Conservation (phyloP, 2,888 invertebrate genomes). For the Brachynemurus nebulosus region DNA sequence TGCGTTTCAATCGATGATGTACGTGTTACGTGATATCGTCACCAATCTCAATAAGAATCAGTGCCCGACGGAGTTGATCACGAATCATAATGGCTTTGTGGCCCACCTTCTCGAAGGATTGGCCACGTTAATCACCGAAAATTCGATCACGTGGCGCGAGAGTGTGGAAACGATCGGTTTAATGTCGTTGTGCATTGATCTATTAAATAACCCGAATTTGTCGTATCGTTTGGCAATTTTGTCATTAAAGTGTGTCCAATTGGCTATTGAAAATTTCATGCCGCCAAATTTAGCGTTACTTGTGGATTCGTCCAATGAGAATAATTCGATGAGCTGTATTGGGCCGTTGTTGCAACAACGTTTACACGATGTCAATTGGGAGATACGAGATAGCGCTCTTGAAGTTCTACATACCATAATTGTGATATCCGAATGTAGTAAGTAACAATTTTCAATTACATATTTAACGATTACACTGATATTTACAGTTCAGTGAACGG, state of each 20-base stretch:
- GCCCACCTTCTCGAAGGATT: slow-evolving; percentile 53
- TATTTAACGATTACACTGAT: no score
- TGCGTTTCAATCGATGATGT: slow-evolving; percentile 47
- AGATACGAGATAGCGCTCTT: slow-evolving; percentile 61
- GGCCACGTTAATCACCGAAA: slow-evolving; percentile 47
- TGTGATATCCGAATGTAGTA: slow-evolving; percentile 55
- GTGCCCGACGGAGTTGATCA: slow-evolving; percentile 12
- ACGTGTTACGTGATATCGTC: slow-evolving; percentile 42
- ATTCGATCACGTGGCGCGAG: slow-evolving; percentile 63
- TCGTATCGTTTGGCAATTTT: slow-evolving; percentile 50
- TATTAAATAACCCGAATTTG: slow-evolving; percentile 27
- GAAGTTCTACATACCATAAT: slow-evolving; percentile 59
- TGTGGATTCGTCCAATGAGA: slow-evolving; percentile 49
- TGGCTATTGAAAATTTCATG: slow-evolving; percentile 59
- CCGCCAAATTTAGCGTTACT: slow-evolving; percentile 63
- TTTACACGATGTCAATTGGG: slow-evolving; percentile 61
- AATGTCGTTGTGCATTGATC: slow-evolving; percentile 36
- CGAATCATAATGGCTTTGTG: slow-evolving; percentile 34
- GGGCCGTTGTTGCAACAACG: slow-evolving; percentile 53
- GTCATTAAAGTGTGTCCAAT: slow-evolving; percentile 51
- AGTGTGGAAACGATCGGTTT: slow-evolving; percentile 62
- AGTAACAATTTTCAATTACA: slow-evolving; percentile 25
- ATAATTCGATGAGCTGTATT: slow-evolving; percentile 44
- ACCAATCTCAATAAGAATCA: slow-evolving; percentile 18
- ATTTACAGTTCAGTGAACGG: no score